Evolutionary conservation across 30 jellyfish, hydroid and myxozoan species (phyloP).

Genomic region (Chrysaora quinquecirrha): DNA sequence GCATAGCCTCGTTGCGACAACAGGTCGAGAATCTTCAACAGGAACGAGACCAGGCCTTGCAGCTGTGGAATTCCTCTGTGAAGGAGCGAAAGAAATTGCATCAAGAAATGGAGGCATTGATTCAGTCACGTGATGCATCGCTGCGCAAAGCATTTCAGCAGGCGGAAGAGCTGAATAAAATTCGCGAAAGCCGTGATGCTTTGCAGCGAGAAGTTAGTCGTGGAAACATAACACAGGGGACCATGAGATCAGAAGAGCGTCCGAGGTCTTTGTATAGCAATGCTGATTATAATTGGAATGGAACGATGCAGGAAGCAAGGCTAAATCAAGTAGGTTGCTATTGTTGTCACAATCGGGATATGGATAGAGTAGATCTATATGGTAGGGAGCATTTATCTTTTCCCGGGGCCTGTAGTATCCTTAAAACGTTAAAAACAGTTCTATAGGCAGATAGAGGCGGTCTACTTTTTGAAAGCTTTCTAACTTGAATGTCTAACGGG

Average conservation of each 20-base stretch:
- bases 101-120: constrained; percentile 69
- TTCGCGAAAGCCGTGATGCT: constrained; percentile 62
- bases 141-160: constrained; percentile 71
- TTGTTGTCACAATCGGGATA: too few relatives aligned
- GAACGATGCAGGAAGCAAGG: neutral
- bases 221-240: constrained; percentile 21
- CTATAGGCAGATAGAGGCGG: too few relatives aligned
- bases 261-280: neutral
- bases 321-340: neutral
- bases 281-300: constrained; percentile 7
- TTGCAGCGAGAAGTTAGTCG: constrained; percentile 32
- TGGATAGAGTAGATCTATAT: too few relatives aligned
- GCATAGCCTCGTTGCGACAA: constrained; percentile 43
- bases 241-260: neutral
- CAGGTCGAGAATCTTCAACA: constrained; percentile 62
- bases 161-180: constrained; percentile 61
- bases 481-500: too few relatives aligned
- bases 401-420: too few relatives aligned
- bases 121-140: constrained; percentile 68
- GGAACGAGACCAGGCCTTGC: constrained; percentile 80
- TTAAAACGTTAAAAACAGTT: too few relatives aligned
- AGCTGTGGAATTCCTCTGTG: constrained; percentile 79
- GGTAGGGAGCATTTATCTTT: too few relatives aligned
- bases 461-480: too few relatives aligned
- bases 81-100: constrained; percentile 81